Evolutionary conservation across 2,888 invertebrate species (phyloP), one percentile per base, ranked within the genome.

Genomic region (Parascotia fuliginaria): DNA sequence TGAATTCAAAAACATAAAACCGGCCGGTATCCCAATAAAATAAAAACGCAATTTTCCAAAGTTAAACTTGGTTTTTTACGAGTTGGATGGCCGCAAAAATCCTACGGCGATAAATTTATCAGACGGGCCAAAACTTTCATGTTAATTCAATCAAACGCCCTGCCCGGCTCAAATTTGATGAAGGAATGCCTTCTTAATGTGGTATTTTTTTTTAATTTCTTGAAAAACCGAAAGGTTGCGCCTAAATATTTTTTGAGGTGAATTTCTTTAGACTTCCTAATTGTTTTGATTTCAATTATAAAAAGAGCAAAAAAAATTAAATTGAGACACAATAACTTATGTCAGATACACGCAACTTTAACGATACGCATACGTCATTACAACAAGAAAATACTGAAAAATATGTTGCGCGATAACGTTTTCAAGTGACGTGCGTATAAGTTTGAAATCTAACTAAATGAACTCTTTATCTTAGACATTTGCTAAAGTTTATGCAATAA

Each of bases 111-210:
- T 89, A 91, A 90, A 89, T 90, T 89, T 86, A 76, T 86, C 81
- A 82, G 75, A 61, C 60, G 67, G 60, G 65, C 78, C 64, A 65
- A 83, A 90, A 90, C 81, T 88, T 91, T 83, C 81, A 79, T 83
- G 87, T 78, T 90, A 90, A 91, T 91, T 91, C 87, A 90, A 90
- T 91, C 89, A 88, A 80, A 77, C 68, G 77, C 65, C 75, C 64
- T 54, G 65, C 66, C 73, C 74, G 87, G 85, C 86, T 87, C 87
- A 83, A 80, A 78, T 84, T 85, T 87, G 87, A 85, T 84, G 82
- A 83, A 82, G 87, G 85, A 70, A 76, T 79, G 65, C 53, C 71
- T 55, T 65, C 71, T 74, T 75, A 70, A 71, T 62, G 68, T 57
- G 61, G 29, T 60, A 53, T 70, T 74, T 78, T 75, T 19, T 77